Percentiles rank a stretch among this genome's conserved stretches.
Evolutionary conservation across 2,888 invertebrate genomes (phyloP).

Genomic region (Heliothis peltigera): DNA sequence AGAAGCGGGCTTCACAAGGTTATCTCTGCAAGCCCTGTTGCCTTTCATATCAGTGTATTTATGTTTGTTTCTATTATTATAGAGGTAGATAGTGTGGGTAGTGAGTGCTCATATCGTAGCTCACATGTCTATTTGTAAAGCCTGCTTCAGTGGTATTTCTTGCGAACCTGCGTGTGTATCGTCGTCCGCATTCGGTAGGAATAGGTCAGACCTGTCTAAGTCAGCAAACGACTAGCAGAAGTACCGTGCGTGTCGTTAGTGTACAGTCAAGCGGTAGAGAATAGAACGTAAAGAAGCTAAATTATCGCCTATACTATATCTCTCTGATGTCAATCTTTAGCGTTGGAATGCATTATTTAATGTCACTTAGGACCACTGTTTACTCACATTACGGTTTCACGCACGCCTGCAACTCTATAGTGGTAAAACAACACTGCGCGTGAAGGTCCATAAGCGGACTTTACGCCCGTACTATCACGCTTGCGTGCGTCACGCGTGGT

Average conservation of each 20-base stretch:
- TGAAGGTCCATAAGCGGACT: not conserved
- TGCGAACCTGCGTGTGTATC: not conserved
- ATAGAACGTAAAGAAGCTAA: constrained; percentile 1
- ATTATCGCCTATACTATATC: constrained; percentile 1
- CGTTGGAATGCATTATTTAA: constrained; percentile 1
- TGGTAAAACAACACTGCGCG: not conserved
- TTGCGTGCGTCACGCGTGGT: constrained; percentile 28
- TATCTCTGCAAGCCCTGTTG: constrained; percentile 74
- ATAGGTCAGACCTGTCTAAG: constrained; percentile 1
- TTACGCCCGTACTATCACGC: not conserved
- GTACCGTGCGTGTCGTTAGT: not conserved
- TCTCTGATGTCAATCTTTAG: not conserved
- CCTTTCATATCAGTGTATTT: constrained; percentile 70
- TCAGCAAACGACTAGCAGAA: not conserved
- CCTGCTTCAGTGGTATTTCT: not conserved
- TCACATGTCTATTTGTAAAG: constrained; percentile 12
- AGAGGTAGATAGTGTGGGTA: constrained; percentile 21
- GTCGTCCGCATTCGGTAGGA: not conserved
- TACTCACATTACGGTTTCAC: not conserved
- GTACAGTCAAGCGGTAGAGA: not conserved
- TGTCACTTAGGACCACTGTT: not conserved
- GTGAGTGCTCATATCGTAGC: not conserved
- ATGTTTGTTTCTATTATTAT: constrained; percentile 53
- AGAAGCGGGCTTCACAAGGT: constrained; percentile 75
- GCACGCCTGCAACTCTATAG: not conserved